Evolutionary conservation across 2,113 vertebrate genomes (phyloP), one percentile per base, ranked within the genome.

Genomic region (Platysternon megacephalum): DNA sequence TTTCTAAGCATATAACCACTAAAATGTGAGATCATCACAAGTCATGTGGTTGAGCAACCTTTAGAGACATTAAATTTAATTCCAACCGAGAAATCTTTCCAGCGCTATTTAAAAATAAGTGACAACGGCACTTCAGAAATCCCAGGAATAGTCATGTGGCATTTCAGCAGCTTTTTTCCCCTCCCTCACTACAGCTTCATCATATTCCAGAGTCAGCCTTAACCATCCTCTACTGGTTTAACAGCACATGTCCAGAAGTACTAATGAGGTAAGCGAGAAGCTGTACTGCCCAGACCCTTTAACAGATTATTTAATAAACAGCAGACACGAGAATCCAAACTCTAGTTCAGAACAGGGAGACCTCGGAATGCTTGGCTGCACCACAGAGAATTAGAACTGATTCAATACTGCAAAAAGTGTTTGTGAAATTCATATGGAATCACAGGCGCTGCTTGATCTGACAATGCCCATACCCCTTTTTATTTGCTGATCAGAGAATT

Each of bases 271-370:
- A 87, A 21, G 24, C 86, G 79, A 93, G 5, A 90, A 28, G 88
- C 89, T 8, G 4, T 8, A 87, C 44, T 53, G 13, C 35, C 81
- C 56, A 39, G 52, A 86, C 58, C 8, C 48, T 48, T 95, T 88
- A 91, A 88, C 1, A 88, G 82, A 4, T 8, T 42, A 94, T 86
- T 91, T 88, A 87, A 29, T 78, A 32, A 83, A 83, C 2, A 68
- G 19, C 26, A 93, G 80, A 21, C 85, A 24, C 48, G 85, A 76
- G 68, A 91, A 58, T 0, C 90, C 5, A 87, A 74, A 28, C 11
- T 46, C 85, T 4, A 88, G 7, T 6, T 90, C 85, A 42, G 79
- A 95, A 91, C 94, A 93, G 21, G 86, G 91, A 95, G 8, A 78
- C 19, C 52, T 55, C 72, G 32, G 29, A 93, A 83, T 83, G 93